Percentiles rank a stretch among this genome's conserved stretches.
phyloP scores from a whole-genome alignment of 2,113 vertebrate genomes.

The Mobula birostris region DNA sequence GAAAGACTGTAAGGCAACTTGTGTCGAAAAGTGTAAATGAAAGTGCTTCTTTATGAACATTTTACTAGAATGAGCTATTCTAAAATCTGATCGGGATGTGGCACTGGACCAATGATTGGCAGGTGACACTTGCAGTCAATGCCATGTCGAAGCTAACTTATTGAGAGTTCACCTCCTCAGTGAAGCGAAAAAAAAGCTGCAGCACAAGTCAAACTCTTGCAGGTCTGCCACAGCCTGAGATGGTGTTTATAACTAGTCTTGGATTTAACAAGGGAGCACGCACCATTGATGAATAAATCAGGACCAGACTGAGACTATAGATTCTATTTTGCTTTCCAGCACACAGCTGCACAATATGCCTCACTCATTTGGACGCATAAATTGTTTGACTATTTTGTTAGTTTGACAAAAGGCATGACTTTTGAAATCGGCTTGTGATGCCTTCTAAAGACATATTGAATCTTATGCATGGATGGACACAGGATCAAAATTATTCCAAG shows the following conservation, averaged over 20 bases:
- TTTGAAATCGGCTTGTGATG: background rate
- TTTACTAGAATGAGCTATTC: slow-evolving; percentile 5
- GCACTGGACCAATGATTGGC: background rate
- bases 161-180: background rate
- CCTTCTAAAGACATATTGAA: background rate
- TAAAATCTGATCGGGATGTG: background rate
- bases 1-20: background rate
- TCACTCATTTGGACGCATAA: background rate
- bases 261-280: background rate
- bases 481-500: background rate
- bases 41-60: background rate
- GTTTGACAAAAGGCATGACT: background rate
- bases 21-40: background rate
- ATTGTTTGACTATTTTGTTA: background rate
- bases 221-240: background rate
- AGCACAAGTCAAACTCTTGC: background rate
- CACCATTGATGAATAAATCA: background rate
- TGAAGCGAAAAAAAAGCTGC: background rate
- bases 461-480: background rate
- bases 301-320: background rate
- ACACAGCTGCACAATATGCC: background rate
- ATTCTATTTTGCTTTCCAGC: background rate
- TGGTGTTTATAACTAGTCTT: background rate
- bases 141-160: background rate
- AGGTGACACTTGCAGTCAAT: background rate